Conservation (phyloP, 1,140 invertebrate species). For the Aporrectodea caliginosa region DNA sequence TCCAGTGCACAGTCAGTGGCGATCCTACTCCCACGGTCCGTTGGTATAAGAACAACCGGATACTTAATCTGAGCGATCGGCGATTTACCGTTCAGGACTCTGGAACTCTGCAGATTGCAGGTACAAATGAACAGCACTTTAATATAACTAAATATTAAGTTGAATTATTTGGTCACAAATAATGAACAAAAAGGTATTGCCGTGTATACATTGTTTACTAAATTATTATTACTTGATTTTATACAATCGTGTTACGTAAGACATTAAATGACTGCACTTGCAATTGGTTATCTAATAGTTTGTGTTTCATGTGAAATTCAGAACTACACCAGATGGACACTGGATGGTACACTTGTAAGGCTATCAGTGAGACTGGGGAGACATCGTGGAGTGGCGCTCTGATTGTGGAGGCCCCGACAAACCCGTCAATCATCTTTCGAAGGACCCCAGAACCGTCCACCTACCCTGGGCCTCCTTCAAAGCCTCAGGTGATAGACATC, state of each 20-base stretch:
- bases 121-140: too few species aligned
- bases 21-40: conserved; percentile 67
- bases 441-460: conserved; percentile 71
- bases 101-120: conserved; percentile 75
- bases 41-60: conserved; percentile 77
- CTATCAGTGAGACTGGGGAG: conserved; percentile 75
- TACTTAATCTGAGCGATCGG: conserved; percentile 56
- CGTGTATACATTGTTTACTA: too few species aligned
- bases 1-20: conserved; percentile 74
- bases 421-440: conserved; percentile 76
- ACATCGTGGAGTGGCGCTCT: conserved; percentile 77
- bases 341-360: conserved; percentile 65
- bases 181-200: too few species aligned
- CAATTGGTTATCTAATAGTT: too few species aligned
- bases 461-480: conserved; percentile 74
- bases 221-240: too few species aligned
- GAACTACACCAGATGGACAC: conserved; percentile 65
- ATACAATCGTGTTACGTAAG: too few species aligned
- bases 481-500: conserved; percentile 70
- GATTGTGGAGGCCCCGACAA: conserved; percentile 64
- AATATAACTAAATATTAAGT: too few species aligned
- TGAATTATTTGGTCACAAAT: too few species aligned
- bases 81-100: conserved; percentile 64
- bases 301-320: conserved; percentile 55
- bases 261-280: too few species aligned